Base-by-base conservation (phyloP, 2,888 invertebrate genomes). In the Drosophila hamatofila region DNA sequence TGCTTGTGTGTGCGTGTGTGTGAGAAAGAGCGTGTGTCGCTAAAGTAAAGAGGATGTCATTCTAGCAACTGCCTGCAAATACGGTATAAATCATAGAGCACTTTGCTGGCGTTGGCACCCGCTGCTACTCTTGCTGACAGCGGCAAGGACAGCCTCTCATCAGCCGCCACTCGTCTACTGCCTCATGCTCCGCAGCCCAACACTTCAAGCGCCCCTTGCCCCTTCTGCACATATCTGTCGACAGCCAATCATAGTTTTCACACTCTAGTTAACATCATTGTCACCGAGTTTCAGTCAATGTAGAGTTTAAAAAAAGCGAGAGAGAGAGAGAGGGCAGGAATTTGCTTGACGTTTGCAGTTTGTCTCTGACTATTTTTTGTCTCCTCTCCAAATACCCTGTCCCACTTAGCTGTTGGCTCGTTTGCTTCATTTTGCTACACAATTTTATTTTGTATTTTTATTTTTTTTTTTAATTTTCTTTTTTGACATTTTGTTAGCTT, bases 241-340 rank as follows among this genome's bases (percentile, higher is more conserved):
- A 75, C 89, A 81, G 83, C 80, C 87, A 90, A 87, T 88, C 90
- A 87, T 83, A 88, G 83, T 88, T 88, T 88, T 90, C 89, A 87
- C 88, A 88, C 88, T 89, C 88, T 87, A 88, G 88, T 88, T 88
- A 89, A 81, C 90, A 89, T 77, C 90, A 90, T 88, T 90, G 88
- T 88, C 87, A 81, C 88, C 73, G 75, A 75, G 81, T 77, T 79
- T 84, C 84, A 79, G 76, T 70, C 81, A 66, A 76, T 81, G 71
- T 68, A 63, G 54, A 76, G 55, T 67, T 58, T 25, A 65, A 52
- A 71, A 72, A 21, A 60, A 52, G 1, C 1, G 14, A 30, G 14
- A n/a, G 2, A 21, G 42, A 14, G 2, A 42, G 42, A 37, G 51
- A n/a, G 23, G 39, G 80, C 16, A 46, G 39, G 56, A 72, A 55